Percentiles rank a stretch among this genome's conserved stretches.
These are phyloP conservation scores for Heterodera filipjevi DNA, from an alignment of 2,888 invertebrate genomes.

Conservation along the genomic window DNA sequence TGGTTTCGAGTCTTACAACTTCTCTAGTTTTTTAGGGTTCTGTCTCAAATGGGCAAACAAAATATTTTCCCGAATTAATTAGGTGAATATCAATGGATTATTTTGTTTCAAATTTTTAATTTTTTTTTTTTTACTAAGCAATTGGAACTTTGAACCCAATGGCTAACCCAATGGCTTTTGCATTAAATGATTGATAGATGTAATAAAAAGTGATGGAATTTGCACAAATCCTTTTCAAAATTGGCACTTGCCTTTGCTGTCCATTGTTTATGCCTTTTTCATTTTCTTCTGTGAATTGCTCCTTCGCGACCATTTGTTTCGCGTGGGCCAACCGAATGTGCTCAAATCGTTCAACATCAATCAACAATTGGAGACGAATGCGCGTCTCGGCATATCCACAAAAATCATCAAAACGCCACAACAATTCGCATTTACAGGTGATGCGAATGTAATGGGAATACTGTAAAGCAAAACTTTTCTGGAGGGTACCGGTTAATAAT, in stretches of 20 bases:
- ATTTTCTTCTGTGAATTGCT: background rate
- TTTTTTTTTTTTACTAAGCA: no score
- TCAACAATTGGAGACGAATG: background rate
- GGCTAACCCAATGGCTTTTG: no score
- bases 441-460: background rate
- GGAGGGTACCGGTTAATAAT: no score
- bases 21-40: no score
- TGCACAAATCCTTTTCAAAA: background rate
- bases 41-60: no score
- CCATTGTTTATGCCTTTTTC: background rate
- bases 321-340: slow-evolving; percentile 4
- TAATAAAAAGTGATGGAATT: background rate
- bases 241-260: background rate
- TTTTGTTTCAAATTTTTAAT: no score
- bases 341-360: background rate
- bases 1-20: no score
- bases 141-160: no score
- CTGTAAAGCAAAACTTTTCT: background rate
- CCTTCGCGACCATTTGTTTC: background rate
- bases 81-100: no score
- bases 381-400: slow-evolving; percentile 1
- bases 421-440: background rate
- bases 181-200: no score
- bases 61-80: no score
- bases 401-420: background rate